Percentiles rank a stretch among this genome's conserved stretches.
These are phyloP conservation scores for Amphilophus citrinellus DNA, from an alignment of 2,113 vertebrate genomes.

Conservation along the genomic window DNA sequence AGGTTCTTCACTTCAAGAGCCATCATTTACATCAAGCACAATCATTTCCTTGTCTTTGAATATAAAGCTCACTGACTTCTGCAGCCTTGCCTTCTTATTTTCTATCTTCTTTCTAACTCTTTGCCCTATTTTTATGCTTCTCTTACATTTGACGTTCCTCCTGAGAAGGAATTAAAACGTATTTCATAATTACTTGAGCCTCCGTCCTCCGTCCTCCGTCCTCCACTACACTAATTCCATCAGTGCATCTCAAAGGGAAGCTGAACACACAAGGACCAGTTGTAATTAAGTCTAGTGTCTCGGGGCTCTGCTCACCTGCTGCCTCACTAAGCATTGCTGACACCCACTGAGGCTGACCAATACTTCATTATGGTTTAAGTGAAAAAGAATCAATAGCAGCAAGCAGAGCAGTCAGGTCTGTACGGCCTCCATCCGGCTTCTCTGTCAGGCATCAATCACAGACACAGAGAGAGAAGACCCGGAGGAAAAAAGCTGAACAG, in stretches of 20 bases:
- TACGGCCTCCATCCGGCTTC: constrained; percentile 1
- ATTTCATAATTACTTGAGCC: not conserved
- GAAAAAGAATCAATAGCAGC: constrained; percentile 67
- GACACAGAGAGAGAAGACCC: not conserved
- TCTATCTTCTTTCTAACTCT: not conserved
- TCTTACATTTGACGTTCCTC: not conserved
- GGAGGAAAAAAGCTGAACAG: constrained; percentile 25
- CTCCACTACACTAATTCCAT: not conserved
- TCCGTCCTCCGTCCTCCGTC: not conserved
- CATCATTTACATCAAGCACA: not conserved
- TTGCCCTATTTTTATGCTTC: not conserved
- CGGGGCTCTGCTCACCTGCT: constrained; percentile 55
- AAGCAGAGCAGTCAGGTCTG: constrained; percentile 22
- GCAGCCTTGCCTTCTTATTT: not conserved
- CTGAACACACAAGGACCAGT: constrained; percentile 17
- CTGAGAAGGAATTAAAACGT: not conserved
- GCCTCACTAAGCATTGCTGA: constrained; percentile 61
- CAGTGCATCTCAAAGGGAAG: not conserved
- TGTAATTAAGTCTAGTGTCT: constrained; percentile 58
- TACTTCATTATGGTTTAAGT: constrained; percentile 72
- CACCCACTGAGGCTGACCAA: constrained; percentile 46
- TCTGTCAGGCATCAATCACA: constrained; percentile 65
- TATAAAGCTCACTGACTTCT: not conserved
- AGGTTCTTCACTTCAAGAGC: not conserved
- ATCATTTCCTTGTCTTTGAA: not conserved